Conservation (phyloP, 2,797 vertebrate species). For the Todus mexicanus region DNA sequence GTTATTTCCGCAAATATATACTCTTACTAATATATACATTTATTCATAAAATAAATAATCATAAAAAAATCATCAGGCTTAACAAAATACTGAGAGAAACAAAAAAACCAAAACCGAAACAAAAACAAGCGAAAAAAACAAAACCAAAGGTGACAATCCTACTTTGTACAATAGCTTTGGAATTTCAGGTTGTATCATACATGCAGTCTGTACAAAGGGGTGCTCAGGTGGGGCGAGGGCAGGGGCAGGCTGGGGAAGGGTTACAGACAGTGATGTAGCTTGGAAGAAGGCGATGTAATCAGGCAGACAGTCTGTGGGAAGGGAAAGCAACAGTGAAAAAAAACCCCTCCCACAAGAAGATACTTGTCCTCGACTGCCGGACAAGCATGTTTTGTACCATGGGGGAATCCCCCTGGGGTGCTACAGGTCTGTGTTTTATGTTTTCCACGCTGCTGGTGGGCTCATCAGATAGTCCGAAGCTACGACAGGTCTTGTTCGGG, state of each 20-base stretch:
- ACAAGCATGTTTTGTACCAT: neutral
- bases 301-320: slow-evolving; percentile 48
- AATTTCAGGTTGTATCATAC: slow-evolving; percentile 77
- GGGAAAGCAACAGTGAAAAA: neutral
- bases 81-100: slow-evolving; percentile 71
- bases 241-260: neutral
- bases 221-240: neutral
- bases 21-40: slow-evolving; percentile 92
- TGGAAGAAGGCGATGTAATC: slow-evolving; percentile 30
- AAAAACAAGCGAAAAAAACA: too few relatives aligned
- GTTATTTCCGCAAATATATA: slow-evolving; percentile 89
- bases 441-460: slow-evolving; percentile 31
- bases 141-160: slow-evolving; percentile 63
- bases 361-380: slow-evolving; percentile 25
- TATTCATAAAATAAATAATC: slow-evolving; percentile 92
- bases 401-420: slow-evolving; percentile 11
- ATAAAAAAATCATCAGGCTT: slow-evolving; percentile 84
- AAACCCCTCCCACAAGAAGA: slow-evolving; percentile 24
- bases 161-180: slow-evolving; percentile 91
- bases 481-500: neutral
- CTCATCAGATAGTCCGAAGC: slow-evolving; percentile 21
- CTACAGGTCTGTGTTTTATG: neutral
- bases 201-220: slow-evolving; percentile 68
- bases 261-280: slow-evolving; percentile 34
- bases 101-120: too few relatives aligned